Evolutionary conservation across 2,797 vertebrate species (phyloP).

Genomic region (Zalophus californianus): DNA sequence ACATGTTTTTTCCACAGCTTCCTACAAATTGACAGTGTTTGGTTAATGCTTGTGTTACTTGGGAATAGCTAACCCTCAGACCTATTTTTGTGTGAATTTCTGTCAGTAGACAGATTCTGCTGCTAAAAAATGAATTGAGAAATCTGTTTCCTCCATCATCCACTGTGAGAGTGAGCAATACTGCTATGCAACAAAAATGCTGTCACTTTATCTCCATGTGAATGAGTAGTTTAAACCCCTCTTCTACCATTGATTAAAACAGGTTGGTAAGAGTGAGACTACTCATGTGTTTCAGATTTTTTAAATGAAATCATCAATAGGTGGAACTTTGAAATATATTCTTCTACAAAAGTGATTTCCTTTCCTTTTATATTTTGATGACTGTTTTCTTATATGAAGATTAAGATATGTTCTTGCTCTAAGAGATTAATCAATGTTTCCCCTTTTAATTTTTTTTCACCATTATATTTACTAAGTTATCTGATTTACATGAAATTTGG

Average conservation of each 20-base stretch:
- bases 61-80: conserved; percentile 30
- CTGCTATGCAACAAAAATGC: conserved; percentile 1
- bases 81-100: conserved; percentile 40
- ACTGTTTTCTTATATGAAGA: conserved; percentile 66
- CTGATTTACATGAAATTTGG: conserved; percentile 70
- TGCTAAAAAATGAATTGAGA: conserved; percentile 47
- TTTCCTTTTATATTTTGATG: conserved; percentile 75
- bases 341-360: conserved; percentile 61
- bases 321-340: conserved; percentile 67
- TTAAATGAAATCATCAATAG: conserved; percentile 54
- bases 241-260: not conserved
- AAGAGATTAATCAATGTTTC: conserved; percentile 63
- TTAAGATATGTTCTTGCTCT: conserved; percentile 56
- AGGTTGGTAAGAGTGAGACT: conserved; percentile 22
- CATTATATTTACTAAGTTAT: conserved; percentile 57
- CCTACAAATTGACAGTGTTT: conserved; percentile 44
- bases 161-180: conserved; percentile 33
- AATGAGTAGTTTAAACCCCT: not conserved
- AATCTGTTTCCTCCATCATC: not conserved
- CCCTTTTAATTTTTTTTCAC: conserved; percentile 65
- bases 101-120: conserved; percentile 24
- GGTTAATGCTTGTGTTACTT: conserved; percentile 13
- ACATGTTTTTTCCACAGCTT: not conserved
- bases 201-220: conserved; percentile 39
- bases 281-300: conserved; percentile 62